Evolutionary conservation across 2,113 vertebrate genomes (phyloP).

Genomic region (Odontophorus gujanensis): DNA sequence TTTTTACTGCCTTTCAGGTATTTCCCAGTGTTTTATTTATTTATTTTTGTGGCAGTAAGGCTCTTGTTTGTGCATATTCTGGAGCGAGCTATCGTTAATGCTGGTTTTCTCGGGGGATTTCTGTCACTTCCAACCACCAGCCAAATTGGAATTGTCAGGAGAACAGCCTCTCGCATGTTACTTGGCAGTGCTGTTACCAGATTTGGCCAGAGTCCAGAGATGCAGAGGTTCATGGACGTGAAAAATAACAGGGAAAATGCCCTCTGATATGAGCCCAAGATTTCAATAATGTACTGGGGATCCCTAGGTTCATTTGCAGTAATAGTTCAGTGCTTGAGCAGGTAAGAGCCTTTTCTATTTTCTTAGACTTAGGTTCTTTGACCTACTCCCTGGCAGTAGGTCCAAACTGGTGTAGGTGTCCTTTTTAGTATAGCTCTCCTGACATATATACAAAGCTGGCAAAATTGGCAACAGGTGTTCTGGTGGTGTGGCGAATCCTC

Average conservation of each 20-base stretch:
- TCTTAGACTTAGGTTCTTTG: neutral
- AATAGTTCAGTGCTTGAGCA: neutral
- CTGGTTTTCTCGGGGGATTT: slow-evolving; percentile 49
- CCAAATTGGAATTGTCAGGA: slow-evolving; percentile 69
- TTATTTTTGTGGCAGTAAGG: neutral
- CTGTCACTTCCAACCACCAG: slow-evolving; percentile 58
- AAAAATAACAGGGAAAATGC: slow-evolving; percentile 60
- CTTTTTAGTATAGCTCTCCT: neutral
- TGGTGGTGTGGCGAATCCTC: neutral
- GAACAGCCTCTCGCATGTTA: slow-evolving; percentile 68
- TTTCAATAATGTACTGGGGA: neutral
- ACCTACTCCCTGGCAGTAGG: neutral
- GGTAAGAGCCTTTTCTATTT: neutral
- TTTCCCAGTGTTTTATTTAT: neutral
- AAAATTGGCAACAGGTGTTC: neutral
- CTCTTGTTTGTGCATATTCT: neutral
- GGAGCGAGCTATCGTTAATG: neutral
- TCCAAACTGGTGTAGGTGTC: neutral
- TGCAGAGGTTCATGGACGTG: slow-evolving; percentile 46
- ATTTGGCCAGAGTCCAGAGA: slow-evolving; percentile 46
- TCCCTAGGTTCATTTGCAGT: neutral
- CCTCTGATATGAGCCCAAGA: slow-evolving; percentile 43
- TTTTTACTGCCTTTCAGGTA: neutral
- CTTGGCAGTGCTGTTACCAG: slow-evolving; percentile 63
- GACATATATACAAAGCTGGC: neutral